These are phyloP conservation scores for Dastarcus helophoroides DNA, from an alignment of 2,888 invertebrate species.

Conservation along the genomic window DNA sequence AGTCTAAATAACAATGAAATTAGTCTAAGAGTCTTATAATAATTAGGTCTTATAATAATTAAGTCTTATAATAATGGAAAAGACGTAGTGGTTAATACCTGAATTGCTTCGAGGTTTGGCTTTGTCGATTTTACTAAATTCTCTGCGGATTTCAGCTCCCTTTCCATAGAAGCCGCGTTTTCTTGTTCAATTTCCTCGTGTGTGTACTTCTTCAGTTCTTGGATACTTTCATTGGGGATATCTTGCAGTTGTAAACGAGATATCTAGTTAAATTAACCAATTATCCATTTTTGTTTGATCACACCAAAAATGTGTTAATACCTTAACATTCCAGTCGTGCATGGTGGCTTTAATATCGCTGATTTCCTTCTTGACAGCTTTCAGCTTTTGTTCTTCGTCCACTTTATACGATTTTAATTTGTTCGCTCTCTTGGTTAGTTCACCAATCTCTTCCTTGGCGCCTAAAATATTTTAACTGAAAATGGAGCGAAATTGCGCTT, in stretches of 20 bases:
- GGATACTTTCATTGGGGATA: constrained; percentile 40
- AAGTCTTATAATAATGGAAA: too few relatives aligned
- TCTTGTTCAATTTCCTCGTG: constrained; percentile 54
- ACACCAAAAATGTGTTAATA: constrained; percentile 24
- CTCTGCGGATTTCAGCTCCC: constrained; percentile 46
- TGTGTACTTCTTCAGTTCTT: constrained; percentile 43
- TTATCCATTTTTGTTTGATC: too few relatives aligned
- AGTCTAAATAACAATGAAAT: too few relatives aligned
- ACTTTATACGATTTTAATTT: constrained; percentile 58
- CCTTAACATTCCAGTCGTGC: constrained; percentile 45
- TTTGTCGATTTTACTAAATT: constrained; percentile 51
- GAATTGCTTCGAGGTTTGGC: constrained; percentile 63
- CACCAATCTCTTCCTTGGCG: constrained; percentile 52
- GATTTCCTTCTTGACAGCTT: constrained; percentile 45
- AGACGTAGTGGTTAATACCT: constrained; percentile 56
- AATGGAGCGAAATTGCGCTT: too few relatives aligned
- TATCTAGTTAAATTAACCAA: too few relatives aligned
- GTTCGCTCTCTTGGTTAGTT: constrained; percentile 51
- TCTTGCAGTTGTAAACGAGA: constrained; percentile 49
- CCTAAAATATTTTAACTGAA: constrained; percentile 21
- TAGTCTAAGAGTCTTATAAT: too few relatives aligned
- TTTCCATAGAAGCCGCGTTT: constrained; percentile 46
- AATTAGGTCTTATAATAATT: too few relatives aligned
- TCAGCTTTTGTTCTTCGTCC: constrained; percentile 62
- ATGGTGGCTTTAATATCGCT: constrained; percentile 45